Base-by-base conservation (phyloP, 1,140 invertebrate species). In the Tetragnatha versicolor region DNA sequence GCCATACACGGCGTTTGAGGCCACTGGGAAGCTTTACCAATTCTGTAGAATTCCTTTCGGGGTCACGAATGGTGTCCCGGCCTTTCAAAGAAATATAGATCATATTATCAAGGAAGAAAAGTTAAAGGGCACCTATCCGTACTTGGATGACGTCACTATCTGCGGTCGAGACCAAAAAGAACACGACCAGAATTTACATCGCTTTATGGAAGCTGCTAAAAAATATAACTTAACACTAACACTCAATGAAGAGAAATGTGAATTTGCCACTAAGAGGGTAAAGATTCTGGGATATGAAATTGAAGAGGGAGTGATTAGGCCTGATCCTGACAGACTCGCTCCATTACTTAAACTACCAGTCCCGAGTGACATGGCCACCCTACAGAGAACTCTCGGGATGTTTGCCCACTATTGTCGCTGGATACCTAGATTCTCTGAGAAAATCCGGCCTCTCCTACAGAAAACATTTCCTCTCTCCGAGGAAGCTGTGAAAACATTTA, bases 31-130 rank as follows among this genome's bases (percentile, higher is more conserved):
- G 3, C 55, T 85, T 2, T 86, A 83, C 58, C 14, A 80, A 35
- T 85, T 82, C 77, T 85, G 79, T 10, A 78, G 83, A 61, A 66
- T 87, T 22, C 82, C 83, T 29, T 86, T 84, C 80, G 87, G 86
- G 0, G 61, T 87, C 0, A 81, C 81, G 4, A 80, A 83, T 14
- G 84, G 83, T 5, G 29, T 58, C 20, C 6, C 33, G 17, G 53
- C 49, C 31, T 86, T 85, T 61, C 85, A 86, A 72, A 65, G 82
- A 12, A 82, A 83, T 39, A 85, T 87, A 61, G 84, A 87, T 53
- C 49, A 82, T 47, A 78, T 84, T 12, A 61, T 87, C 89, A 60
- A 37, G 9, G 51, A 78, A 63, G 35, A 80, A 25, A 45, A 68
- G 22, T 47, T 81, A 12, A 58, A 35, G 0, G 66, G 68, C 39